These are phyloP conservation scores for Choloepus hoffmanni DNA, from an alignment of 2,113 vertebrate species.

Conservation along the genomic window DNA sequence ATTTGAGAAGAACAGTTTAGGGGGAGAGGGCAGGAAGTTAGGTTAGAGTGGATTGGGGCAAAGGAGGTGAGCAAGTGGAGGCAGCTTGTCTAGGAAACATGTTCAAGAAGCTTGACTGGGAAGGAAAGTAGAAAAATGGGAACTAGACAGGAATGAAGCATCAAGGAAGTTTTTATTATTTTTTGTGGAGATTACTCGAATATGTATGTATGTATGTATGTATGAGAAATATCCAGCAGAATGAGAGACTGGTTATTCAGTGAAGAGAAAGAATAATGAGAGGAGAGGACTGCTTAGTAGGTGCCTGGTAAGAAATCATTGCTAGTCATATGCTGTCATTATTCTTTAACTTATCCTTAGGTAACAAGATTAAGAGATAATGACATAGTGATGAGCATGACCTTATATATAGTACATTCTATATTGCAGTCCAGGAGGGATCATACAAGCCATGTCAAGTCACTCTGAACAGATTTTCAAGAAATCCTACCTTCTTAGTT, in stretches of 20 bases:
- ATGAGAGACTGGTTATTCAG: background rate
- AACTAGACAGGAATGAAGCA: background rate
- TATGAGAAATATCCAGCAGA: background rate
- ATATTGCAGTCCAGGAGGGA: background rate
- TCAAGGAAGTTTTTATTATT: background rate
- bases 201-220: background rate
- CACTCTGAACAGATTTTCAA: background rate
- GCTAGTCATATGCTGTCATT: background rate
- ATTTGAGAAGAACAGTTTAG: background rate
- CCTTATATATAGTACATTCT: background rate
- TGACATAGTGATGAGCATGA: background rate
- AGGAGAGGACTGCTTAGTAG: background rate
- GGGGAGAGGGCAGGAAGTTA: no score
- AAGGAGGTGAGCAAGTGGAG: background rate
- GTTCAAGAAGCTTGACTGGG: background rate
- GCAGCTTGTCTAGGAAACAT: background rate
- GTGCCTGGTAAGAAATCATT: background rate
- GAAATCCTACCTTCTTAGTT: background rate
- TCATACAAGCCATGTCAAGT: background rate
- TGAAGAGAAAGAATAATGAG: background rate
- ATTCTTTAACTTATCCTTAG: background rate
- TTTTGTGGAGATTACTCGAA: background rate
- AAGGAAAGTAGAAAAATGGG: background rate
- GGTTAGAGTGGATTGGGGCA: background rate
- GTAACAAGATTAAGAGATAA: background rate